Evolutionary conservation across 2,797 vertebrate genomes (phyloP), one percentile per base, ranked within the genome.

Genomic region (Gallinago solitaria): DNA sequence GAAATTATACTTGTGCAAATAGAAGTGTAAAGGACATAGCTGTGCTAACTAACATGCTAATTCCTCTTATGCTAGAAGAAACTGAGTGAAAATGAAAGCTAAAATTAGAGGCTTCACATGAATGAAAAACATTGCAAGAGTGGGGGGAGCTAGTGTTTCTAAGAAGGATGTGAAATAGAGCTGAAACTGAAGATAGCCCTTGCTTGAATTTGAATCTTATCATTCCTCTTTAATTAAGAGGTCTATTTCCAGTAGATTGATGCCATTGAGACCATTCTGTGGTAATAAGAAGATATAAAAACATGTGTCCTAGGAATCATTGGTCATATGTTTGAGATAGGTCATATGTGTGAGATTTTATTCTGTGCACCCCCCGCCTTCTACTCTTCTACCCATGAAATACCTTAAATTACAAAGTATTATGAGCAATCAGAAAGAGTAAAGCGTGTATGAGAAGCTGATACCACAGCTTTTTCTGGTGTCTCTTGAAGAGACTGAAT

Each of bases 391-490:
- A 79, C 24, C 13, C n/a, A 25, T 64, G 64, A 70, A 74, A 15
- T 59, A 59, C 32, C 15, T 89, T 37, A 56, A 70, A 79, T 47
- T 65, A 32, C 41, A 35, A 80, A 74, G 23, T 50, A 56, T 2
- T 5, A 70, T 60, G 57, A 90, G 82, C 53, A 87, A 39, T 80
- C 64, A 75, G 60, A 91, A 63, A 53, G 28, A 89, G 50, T 67
- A 89, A 83, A 75, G 35, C 86, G 85, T 83, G n/a, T 85, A 9
- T 91, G 78, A 83, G 71, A 89, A 39, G 27, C 71, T 93, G 82
- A 93, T 76, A 91, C 89, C 73, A 92, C 69, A 93, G 53, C 37
- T 81, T 93, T 92, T 95, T 90, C 84, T 89, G 92, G 81, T 96
- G 75, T 60, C 82, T 85, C 89, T 94, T 91, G 69, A 87, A 91